Base-by-base conservation (phyloP, 1,140 invertebrate genomes). In the Gonioctena quinquepunctata region DNA sequence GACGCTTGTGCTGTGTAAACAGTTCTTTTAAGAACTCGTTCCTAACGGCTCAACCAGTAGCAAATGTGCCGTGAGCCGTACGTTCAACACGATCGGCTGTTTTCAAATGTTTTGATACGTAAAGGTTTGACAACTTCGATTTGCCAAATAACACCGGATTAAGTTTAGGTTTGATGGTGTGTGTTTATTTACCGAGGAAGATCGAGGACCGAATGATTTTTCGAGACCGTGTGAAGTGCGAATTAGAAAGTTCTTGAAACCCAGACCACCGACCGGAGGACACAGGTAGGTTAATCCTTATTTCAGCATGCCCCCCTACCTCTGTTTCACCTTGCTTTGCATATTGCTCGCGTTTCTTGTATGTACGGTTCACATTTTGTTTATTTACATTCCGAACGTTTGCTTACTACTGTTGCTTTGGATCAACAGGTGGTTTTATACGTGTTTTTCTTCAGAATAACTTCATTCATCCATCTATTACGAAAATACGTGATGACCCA, bases 11-110 rank as follows among this genome's bases (percentile, higher is more conserved):
- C 50, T 28, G 50, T 57, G 65, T 57, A 48, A 66, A 57, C 65
- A 21, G 22, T 56, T 19, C 65, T 66, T 66, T 66, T 13, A 66
- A 66, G 65, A 66, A 66, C 65, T 54, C 52, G 65, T 66, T 66
- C 50, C 52, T 65, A 66, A 66, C 65, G 65, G 65, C 65, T 22
- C 49, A 27, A 27, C 27, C 52, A 66, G 52, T 57, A 66, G 65
- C 52, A 57, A 57, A 42, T 42, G 33, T 42, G 33, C 33, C 33
- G 33, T 42, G 33, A 13, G 33, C 33, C 7, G 33, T 49, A 48
- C n/a, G 33, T 65, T 23, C 42, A 49, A 21, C 42, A 48, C 42
- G 19, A 57, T 57, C 33, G 33, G 11, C 7, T 4, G 33, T 13
- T 42, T 42, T 42, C 11, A 11, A 42, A n/a, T n/a, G 7, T 11